phyloP scores from a whole-genome alignment of 1,140 invertebrate species.

The Drosophila tristis region DNA sequence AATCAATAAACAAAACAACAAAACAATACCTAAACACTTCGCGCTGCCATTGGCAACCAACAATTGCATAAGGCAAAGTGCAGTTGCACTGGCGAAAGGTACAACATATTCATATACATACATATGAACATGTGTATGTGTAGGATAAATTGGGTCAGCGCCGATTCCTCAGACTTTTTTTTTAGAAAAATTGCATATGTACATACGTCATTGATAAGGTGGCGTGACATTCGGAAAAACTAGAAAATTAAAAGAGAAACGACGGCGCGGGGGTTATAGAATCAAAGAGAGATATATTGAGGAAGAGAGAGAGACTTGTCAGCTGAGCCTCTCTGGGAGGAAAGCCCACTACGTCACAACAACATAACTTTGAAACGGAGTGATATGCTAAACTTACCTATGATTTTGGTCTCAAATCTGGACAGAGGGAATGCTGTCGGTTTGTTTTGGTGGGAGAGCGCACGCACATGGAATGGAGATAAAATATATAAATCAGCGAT shows the following conservation, averaged over 20 bases:
- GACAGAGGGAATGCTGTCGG: not conserved
- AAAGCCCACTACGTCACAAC: not conserved
- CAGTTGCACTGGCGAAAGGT: slow-evolving; percentile 23
- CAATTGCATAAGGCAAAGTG: slow-evolving; percentile 62
- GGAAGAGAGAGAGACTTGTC: slow-evolving; percentile 28
- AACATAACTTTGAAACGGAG: not conserved
- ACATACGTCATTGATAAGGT: slow-evolving; percentile 61
- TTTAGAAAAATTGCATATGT: slow-evolving; percentile 17
- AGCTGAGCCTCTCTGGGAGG: slow-evolving; percentile 10
- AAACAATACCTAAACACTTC: slow-evolving; percentile 13
- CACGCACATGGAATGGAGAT: slow-evolving; percentile 38
- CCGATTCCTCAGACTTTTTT: slow-evolving; percentile 21
- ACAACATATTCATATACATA: not conserved
- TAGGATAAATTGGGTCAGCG: slow-evolving; percentile 56
- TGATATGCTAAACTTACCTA: slow-evolving; percentile 26
- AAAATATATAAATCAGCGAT: slow-evolving; percentile 34
- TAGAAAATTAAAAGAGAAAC: slow-evolving; percentile 18
- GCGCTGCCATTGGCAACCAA: slow-evolving; percentile 46
- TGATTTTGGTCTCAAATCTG: slow-evolving; percentile 23
- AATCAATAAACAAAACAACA: slow-evolving; percentile 65
- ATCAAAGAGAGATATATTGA: slow-evolving; percentile 9
- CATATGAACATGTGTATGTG: too few relatives aligned
- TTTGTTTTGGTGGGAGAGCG: slow-evolving; percentile 1
- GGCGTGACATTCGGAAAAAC: slow-evolving; percentile 62
- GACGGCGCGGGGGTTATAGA: slow-evolving; percentile 28